Conservation (phyloP, 2,888 invertebrate genomes). For the Crossocerus cetratus region DNA sequence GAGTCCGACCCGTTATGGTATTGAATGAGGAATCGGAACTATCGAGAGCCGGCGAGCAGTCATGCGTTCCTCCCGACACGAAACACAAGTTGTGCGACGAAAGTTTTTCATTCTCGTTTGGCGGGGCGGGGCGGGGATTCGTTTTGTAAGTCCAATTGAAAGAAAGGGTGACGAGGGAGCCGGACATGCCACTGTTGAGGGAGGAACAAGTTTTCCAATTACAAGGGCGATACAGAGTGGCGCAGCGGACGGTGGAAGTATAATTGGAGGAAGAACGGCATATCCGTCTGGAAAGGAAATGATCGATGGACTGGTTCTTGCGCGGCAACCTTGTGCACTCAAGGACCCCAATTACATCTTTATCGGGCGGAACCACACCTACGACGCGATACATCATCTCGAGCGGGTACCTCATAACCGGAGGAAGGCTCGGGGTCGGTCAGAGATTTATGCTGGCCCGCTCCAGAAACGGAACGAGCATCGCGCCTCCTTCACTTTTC, state of each 20-base stretch:
- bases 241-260: slow-evolving; percentile 23
- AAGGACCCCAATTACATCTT: slow-evolving; percentile 62
- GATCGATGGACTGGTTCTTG: slow-evolving; percentile 50
- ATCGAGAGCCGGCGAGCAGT: neutral
- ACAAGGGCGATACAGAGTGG: slow-evolving; percentile 21
- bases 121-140: neutral
- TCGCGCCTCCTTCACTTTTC: slow-evolving; percentile 8
- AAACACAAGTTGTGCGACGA: neutral
- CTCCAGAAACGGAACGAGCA: slow-evolving; percentile 30
- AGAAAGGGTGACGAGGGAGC: neutral
- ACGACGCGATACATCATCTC: slow-evolving; percentile 62
- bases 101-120: neutral
- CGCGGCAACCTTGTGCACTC: slow-evolving; percentile 37
- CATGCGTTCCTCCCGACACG: no score
- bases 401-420: slow-evolving; percentile 35
- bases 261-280: slow-evolving; percentile 48
- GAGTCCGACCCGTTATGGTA: slow-evolving; percentile 25
- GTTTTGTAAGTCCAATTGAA: slow-evolving; percentile 20
- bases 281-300: slow-evolving; percentile 40
- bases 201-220: slow-evolving; percentile 50
- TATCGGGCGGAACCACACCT: slow-evolving; percentile 53
- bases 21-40: slow-evolving; percentile 16
- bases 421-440: slow-evolving; percentile 57
- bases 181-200: neutral
- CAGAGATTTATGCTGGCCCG: slow-evolving; percentile 59